These are phyloP conservation scores for Drosophila phalerata DNA, from an alignment of 2,888 invertebrate genomes.

Conservation along the genomic window DNA sequence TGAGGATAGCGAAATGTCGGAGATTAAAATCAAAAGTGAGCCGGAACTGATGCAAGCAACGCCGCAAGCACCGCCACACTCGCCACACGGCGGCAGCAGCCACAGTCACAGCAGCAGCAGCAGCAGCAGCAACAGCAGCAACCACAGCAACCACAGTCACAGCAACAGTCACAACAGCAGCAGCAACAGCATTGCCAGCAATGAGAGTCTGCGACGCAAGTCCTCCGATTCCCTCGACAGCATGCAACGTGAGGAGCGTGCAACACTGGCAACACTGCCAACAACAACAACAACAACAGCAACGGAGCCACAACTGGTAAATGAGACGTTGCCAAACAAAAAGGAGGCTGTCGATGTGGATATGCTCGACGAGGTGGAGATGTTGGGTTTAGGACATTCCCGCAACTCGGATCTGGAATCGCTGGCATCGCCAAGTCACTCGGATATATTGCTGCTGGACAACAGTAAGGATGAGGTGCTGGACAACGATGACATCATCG, in stretches of 20 bases:
- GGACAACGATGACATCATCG: conserved; percentile 86
- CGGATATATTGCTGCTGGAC: conserved; percentile 86
- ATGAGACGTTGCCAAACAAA: conserved; percentile 76
- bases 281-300: conserved; percentile 25
- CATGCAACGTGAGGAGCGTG: conserved; percentile 53
- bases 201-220: conserved; percentile 71
- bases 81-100: conserved; percentile 78
- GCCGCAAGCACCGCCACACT: conserved; percentile 84
- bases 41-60: conserved; percentile 79
- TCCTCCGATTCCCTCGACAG: conserved; percentile 78
- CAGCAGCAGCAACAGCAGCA: conserved; percentile 36
- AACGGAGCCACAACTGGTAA: conserved; percentile 20
- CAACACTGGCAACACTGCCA: conserved; percentile 25
- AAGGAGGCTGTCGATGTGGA: conserved; percentile 83
- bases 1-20: conserved; percentile 75
- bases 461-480: conserved; percentile 89
- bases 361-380: conserved; percentile 84
- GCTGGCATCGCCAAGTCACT: conserved; percentile 87
- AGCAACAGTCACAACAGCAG: conserved; percentile 58
- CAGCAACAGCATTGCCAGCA: conserved; percentile 64
- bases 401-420: conserved; percentile 86
- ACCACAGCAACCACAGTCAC: conserved; percentile 46
- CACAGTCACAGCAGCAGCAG: conserved; percentile 69
- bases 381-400: conserved; percentile 82
- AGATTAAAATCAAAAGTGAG: conserved; percentile 83